Base-by-base conservation (phyloP, 1,140 invertebrate species). In the Drosophila auraria region DNA sequence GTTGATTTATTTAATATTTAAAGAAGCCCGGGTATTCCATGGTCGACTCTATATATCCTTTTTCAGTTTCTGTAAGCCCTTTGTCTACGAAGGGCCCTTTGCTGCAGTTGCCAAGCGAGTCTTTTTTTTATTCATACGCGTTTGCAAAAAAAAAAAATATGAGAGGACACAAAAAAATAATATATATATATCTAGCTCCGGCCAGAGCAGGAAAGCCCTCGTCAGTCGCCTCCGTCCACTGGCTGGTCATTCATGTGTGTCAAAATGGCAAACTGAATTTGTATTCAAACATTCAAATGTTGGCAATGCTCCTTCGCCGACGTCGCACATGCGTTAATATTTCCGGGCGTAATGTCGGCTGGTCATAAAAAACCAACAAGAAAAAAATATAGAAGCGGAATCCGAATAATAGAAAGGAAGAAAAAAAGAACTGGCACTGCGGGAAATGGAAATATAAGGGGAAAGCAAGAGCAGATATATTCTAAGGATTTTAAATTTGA, bases 231-330 rank as follows among this genome's bases (percentile, higher is more conserved):
- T 54, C 50, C 69, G 71, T 71, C 51, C 80, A 72, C 75, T 76
- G 47, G 86, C 78, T 90, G 86, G 82, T 77, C 86, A 90, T 90
- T 90, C 86, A 90, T 90, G 86, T 90, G 86, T 90, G 86, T 86
- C 86, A 90, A 90, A 90, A 90, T 90, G 79, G 86, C 86, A 89
- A 89, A 89, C 82, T 82, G 86, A 89, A 89, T 87, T 87, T 74
- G 84, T 87, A 87, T 87, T 87, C 86, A 89, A 89, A 87, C 83
- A 87, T 87, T 87, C 83, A 40, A 47, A 56, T 56, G 27, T 23
- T 42, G 27, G 17, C 38, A 60, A 44, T 63, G 63, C 30, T 56
- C 17, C 45, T 51, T 50, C 58, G 59, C 42, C 56, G 51, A 57
- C 76, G 64, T 80, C 84, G 81, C 84, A 87, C 84, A 87, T 87